phyloP scores from a whole-genome alignment of 2,113 vertebrate species.

The Addax nasomaculatus region DNA sequence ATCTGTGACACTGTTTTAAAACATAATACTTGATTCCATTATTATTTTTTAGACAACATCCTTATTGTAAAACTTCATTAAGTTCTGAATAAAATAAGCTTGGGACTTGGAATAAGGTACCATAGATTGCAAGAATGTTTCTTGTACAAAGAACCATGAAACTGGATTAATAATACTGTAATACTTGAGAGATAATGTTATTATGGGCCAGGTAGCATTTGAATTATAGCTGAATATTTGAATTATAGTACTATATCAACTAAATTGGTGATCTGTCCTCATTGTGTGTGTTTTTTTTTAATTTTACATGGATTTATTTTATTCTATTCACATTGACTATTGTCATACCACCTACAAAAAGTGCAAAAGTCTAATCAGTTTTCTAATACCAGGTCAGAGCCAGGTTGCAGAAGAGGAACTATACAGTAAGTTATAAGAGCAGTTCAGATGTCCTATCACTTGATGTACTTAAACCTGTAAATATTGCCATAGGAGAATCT shows the following conservation, averaged over 20 bases:
- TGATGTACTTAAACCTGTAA: neutral
- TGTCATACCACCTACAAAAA: neutral
- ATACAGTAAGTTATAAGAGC: neutral
- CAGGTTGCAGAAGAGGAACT: neutral
- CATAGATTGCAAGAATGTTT: neutral
- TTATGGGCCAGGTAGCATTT: neutral
- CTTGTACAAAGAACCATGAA: neutral
- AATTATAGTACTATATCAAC: neutral
- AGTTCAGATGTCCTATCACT: neutral
- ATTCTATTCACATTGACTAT: neutral
- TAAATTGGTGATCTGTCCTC: neutral
- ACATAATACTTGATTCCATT: neutral
- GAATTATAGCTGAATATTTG: neutral
- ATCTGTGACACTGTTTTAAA: constrained; percentile 22
- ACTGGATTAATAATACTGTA: constrained; percentile 16
- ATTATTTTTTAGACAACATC: constrained; percentile 5
- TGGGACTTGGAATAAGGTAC: neutral
- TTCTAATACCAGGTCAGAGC: neutral
- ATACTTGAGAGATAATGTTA: neutral
- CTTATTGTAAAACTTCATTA: constrained; percentile 30
- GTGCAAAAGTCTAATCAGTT: neutral
- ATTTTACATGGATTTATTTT: neutral
- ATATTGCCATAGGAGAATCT: neutral
- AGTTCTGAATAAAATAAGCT: constrained; percentile 4
- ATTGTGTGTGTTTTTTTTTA: neutral